Conservation (phyloP, 2,888 invertebrate genomes). For the Aphelenchoides bicaudatus region DNA sequence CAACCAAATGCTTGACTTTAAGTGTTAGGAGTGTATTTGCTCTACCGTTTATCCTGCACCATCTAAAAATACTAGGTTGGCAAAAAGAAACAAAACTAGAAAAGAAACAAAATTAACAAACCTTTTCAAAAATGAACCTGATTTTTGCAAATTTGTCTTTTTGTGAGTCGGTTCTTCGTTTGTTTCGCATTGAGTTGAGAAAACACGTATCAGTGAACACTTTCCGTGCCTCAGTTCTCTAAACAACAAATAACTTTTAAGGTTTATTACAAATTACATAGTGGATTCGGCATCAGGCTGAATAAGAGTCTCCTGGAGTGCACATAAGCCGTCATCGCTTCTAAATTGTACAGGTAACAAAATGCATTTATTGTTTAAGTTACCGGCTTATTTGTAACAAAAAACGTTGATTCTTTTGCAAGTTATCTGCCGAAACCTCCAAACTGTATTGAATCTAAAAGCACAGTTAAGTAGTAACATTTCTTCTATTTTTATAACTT, state of each 20-base stretch:
- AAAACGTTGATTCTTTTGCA: not conserved
- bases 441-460: slow-evolving; percentile 1
- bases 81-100: not conserved
- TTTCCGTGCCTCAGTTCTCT: slow-evolving; percentile 14
- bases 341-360: not conserved
- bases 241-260: not conserved
- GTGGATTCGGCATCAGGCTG: not conserved
- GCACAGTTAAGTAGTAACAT: not conserved
- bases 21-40: not conserved
- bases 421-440: not conserved
- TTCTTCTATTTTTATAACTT: not conserved
- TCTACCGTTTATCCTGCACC: slow-evolving; percentile 2
- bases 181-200: not conserved
- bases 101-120: not conserved
- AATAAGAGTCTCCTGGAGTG: not conserved
- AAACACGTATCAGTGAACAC: slow-evolving; percentile 4
- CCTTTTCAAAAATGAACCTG: slow-evolving; percentile 12
- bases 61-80: not conserved
- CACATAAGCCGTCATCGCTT: slow-evolving; percentile 7
- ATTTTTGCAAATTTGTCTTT: slow-evolving; percentile 4
- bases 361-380: not conserved
- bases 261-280: slow-evolving; percentile 1
- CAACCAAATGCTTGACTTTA: slow-evolving; percentile 12
- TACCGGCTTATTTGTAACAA: slow-evolving; percentile 11
- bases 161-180: not conserved